phyloP scores from a whole-genome alignment of 2,888 invertebrate genomes.

The Luffia ferchaultella region DNA sequence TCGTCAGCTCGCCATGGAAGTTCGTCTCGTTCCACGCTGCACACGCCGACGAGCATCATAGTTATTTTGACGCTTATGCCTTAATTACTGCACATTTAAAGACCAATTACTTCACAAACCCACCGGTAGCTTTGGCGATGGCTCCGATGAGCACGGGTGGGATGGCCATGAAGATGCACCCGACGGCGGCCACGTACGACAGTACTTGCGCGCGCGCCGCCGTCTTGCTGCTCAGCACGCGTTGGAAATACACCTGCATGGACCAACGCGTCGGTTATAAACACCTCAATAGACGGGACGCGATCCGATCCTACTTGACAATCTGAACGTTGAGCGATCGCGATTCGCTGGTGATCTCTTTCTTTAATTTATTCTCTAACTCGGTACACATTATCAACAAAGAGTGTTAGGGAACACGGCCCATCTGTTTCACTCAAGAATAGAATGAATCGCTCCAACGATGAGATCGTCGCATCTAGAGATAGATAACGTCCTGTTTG shows the following conservation, averaged over 20 bases:
- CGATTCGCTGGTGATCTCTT: no score
- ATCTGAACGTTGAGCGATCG: no score
- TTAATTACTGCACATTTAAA: neutral
- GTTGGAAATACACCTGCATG: constrained; percentile 93
- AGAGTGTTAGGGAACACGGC: no score
- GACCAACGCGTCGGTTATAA: neutral
- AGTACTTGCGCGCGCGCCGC: constrained; percentile 92
- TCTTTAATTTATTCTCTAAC: no score
- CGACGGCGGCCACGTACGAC: constrained; percentile 95
- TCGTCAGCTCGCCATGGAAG: constrained; percentile 69
- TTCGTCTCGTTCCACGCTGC: constrained; percentile 96
- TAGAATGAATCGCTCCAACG: no score
- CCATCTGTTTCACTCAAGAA: no score
- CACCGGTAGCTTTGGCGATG: constrained; percentile 94
- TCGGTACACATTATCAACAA: no score
- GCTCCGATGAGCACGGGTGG: constrained; percentile 97
- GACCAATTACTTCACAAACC: constrained; percentile 34
- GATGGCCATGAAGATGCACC: constrained; percentile 96
- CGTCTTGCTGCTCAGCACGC: constrained; percentile 95
- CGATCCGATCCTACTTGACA: no score
- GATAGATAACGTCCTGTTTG: no score
- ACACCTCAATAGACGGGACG: neutral
- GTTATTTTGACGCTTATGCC: no score
- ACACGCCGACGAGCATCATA: no score
- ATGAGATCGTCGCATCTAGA: no score